Conservation (phyloP, 2,113 vertebrate genomes). For the Dromaius novaehollandiae region DNA sequence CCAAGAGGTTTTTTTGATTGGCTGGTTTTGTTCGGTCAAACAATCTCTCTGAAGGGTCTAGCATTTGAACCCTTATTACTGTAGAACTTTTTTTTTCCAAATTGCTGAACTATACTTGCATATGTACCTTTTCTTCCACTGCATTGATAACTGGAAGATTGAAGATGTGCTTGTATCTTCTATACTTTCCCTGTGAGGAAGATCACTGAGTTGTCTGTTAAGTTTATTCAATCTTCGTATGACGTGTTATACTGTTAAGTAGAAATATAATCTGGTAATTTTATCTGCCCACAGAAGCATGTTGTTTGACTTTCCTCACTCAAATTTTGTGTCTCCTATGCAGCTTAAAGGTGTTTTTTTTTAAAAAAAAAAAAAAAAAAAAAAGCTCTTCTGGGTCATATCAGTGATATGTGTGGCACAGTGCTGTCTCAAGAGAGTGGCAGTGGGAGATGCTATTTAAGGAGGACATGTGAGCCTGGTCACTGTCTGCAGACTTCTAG, state of each 20-base stretch:
- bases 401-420: too few relatives aligned
- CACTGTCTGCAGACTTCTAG: not conserved
- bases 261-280: not conserved
- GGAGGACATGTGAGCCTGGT: not conserved
- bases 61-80: accelerated
- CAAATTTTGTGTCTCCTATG: not conserved
- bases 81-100: not conserved
- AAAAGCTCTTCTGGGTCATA: not conserved
- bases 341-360: not conserved
- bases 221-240: not conserved
- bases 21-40: not conserved
- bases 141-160: not conserved
- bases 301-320: not conserved
- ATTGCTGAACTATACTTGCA: not conserved
- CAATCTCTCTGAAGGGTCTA: not conserved
- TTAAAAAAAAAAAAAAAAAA: not conserved
- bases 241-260: not conserved
- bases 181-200: not conserved
- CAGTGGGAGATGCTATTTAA: not conserved
- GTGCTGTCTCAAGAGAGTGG: not conserved
- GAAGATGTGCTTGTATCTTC: not conserved
- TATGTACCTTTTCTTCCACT: not conserved
- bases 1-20: not conserved
- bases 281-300: not conserved
- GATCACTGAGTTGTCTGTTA: not conserved